Evolutionary conservation across 2,113 vertebrate genomes (phyloP), one percentile per base, ranked within the genome.

Genomic region (Protobothrops mucrosquamatus): DNA sequence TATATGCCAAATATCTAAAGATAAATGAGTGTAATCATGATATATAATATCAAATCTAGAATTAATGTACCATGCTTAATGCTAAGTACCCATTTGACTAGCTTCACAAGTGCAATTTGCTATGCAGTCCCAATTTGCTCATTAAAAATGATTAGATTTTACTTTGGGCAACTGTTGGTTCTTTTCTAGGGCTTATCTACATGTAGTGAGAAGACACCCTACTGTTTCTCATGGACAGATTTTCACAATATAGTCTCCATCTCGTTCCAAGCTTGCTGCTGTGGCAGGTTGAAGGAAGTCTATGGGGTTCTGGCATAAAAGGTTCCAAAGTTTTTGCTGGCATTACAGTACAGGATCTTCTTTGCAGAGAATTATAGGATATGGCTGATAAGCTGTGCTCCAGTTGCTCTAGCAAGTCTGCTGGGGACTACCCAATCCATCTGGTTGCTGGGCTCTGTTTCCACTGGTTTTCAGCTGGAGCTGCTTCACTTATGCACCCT

Each of bases 31-130:
- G 0, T n/a, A 55, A 85, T 85, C 87, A 57, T 23, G 24, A 15
- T 24, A 12, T 34, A 52, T 59, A 69, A n/a, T 59, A 14, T 59
- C 34, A 61, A 61, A 24, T 4, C 39, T 10, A 51, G 11, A 43
- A 55, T 57, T 85, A 85, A 48, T 51, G 12, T 3, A 48, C 4
- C 43, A 12, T 9, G 11, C 15, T 54, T 85, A 43, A 54, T 39
- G 20, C n/a, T 54, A 26, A 51, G 46, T n/a, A 61, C 69, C n/a
- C 86, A 64, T 89, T 55, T 56, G 46, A 43, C 14, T 3, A 0
- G 0, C 46, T 26, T 46, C 24, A 20, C 0, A 0, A 94, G 85
- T 90, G 6, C 1, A 39, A 55, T 89, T 26, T 20, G 14, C n/a
- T 56, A 18, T 26, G 81, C 54, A 7, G 15, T 46, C n/a, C 85